A percentile compares a stretch with the other conserved stretches of the same genome.
These are phyloP conservation scores for Nowickia ferox DNA, from an alignment of 2,888 invertebrate genomes.

Conservation along the genomic window DNA sequence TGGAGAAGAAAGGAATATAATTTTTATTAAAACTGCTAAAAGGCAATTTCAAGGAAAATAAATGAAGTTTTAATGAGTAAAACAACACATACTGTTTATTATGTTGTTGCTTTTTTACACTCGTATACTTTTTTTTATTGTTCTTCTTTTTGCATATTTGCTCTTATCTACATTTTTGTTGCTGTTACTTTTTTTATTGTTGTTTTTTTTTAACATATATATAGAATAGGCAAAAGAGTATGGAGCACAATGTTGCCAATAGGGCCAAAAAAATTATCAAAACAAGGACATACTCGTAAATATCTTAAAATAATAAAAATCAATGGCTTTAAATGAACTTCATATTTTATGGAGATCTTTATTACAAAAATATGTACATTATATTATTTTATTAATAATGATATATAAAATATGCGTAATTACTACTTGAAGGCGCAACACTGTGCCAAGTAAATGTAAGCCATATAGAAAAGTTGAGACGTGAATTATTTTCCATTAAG, in stretches of 20 bases:
- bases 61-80: constrained; percentile 68
- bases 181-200: constrained; percentile 31
- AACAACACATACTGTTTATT: constrained; percentile 54
- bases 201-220: constrained; percentile 36
- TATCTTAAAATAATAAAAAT: too few relatives aligned
- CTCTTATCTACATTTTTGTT: constrained; percentile 38
- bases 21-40: constrained; percentile 67
- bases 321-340: too few relatives aligned
- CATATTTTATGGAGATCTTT: too few relatives aligned
- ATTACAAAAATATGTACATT: too few relatives aligned
- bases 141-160: constrained; percentile 39
- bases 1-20: constrained; percentile 5
- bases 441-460: constrained; percentile 9
- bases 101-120: constrained; percentile 3
- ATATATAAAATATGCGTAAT: neutral
- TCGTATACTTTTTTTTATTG: neutral
- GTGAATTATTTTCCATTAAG: constrained; percentile 69
- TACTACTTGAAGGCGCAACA: neutral
- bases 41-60: constrained; percentile 68
- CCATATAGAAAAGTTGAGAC: constrained; percentile 47
- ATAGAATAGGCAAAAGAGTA: constrained; percentile 1
- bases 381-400: too few relatives aligned
- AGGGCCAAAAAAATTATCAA: neutral
- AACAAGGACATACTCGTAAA: neutral
- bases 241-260: neutral